Conservation (phyloP, 2,797 vertebrate species). For the Alcedo atthis region DNA sequence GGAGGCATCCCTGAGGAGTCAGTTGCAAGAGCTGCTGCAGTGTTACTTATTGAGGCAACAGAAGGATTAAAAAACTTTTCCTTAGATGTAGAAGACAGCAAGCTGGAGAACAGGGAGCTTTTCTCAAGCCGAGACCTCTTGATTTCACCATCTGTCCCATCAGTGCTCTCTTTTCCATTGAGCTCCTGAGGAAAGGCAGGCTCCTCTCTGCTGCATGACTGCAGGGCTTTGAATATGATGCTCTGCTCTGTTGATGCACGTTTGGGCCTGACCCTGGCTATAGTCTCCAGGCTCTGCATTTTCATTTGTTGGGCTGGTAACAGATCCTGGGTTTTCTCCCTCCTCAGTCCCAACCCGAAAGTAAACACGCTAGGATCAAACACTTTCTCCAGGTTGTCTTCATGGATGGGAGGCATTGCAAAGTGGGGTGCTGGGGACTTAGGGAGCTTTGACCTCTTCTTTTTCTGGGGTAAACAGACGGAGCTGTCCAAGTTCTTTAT, state of each 20-base stretch:
- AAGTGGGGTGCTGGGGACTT: constrained; percentile 84
- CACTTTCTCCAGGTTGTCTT: constrained; percentile 89
- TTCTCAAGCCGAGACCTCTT: constrained; percentile 87
- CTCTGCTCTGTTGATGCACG: constrained; percentile 85
- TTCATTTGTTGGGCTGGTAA: constrained; percentile 87
- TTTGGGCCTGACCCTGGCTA: constrained; percentile 78
- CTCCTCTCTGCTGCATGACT: constrained; percentile 62
- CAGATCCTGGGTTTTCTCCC: constrained; percentile 71
- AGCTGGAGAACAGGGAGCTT: constrained; percentile 89
- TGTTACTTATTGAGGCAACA: constrained; percentile 71
- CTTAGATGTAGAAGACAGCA: constrained; percentile 76
- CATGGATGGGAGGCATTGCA: constrained; percentile 92
- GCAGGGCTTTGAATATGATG: constrained; percentile 82
- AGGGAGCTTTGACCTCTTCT: constrained; percentile 78
- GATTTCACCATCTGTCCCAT: constrained; percentile 74
- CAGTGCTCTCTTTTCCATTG: constrained; percentile 73
- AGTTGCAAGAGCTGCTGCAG: constrained; percentile 68
- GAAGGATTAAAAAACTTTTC: constrained; percentile 79
- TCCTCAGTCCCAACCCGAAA: constrained; percentile 87
- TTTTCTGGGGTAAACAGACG: constrained; percentile 86
- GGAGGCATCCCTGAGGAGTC: constrained; percentile 42
- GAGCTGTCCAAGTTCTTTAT: constrained; percentile 89
- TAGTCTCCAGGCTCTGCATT: constrained; percentile 82
- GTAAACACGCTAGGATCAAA: constrained; percentile 89
- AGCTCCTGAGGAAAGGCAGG: constrained; percentile 39